Conservation (phyloP, 1,140 invertebrate species). For the Drosophila mayri region DNA sequence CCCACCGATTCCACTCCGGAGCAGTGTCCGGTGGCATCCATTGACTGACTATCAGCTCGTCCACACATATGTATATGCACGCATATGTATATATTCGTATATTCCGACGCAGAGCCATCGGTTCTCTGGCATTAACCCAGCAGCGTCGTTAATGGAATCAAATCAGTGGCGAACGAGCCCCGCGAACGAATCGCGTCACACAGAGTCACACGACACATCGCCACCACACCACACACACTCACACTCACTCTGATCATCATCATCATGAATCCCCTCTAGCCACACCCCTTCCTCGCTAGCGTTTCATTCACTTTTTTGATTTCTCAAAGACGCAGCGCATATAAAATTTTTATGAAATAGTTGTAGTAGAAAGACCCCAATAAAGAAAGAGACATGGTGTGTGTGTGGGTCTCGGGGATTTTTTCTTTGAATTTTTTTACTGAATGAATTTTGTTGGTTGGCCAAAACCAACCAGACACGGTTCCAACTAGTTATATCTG, state of each 20-base stretch:
- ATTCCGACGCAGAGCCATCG: constrained; percentile 5
- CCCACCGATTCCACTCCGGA: constrained; percentile 10
- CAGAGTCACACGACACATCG: constrained; percentile 64
- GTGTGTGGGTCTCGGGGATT: constrained; percentile 16
- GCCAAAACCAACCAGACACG: constrained; percentile 47
- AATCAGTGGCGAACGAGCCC: constrained; percentile 56
- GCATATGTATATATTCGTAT: neutral
- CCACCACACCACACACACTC: constrained; percentile 18
- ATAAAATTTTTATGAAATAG: constrained; percentile 40
- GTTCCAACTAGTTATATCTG: constrained; percentile 67
- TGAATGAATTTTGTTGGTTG: constrained; percentile 61
- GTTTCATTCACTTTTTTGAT: constrained; percentile 47
- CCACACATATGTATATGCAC: neutral
- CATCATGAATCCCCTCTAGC: neutral
- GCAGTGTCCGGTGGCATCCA: constrained; percentile 2
- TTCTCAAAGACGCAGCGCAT: constrained; percentile 33
- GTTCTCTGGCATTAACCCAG: constrained; percentile 36
- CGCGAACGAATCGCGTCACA: constrained; percentile 55
- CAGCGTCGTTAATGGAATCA: constrained; percentile 67
- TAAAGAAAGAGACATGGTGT: constrained; percentile 11
- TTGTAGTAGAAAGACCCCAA: constrained; percentile 67
- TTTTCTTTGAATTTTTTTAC: constrained; percentile 24
- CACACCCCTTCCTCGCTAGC: constrained; percentile 3
- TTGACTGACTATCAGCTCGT: constrained; percentile 34
- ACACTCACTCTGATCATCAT: neutral